phyloP scores from a whole-genome alignment of 2,888 invertebrate species.

The Stenodera caucasica region DNA sequence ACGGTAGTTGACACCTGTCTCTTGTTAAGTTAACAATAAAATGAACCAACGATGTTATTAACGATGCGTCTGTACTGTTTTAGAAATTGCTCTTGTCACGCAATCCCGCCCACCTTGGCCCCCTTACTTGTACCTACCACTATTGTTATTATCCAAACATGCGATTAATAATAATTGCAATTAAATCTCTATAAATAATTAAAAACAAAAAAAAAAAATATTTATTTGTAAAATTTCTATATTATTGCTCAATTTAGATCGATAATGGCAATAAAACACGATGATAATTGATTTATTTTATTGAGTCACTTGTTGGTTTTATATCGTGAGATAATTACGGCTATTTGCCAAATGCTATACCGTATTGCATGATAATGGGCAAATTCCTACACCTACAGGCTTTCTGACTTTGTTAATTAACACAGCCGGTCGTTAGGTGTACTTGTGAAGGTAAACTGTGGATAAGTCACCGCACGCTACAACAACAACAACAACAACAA shows the following conservation, averaged over 20 bases:
- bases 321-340: conserved; percentile 44
- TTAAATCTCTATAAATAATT: too few species aligned
- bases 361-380: conserved; percentile 42
- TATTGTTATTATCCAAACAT: not conserved
- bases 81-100: conserved; percentile 31
- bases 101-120: conserved; percentile 26
- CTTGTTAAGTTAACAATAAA: conserved; percentile 30
- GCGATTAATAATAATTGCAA: not conserved
- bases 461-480: conserved; percentile 23
- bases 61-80: conserved; percentile 29
- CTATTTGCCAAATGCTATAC: conserved; percentile 43
- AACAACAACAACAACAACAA: too few species aligned
- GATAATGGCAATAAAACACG: not conserved
- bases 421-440: conserved; percentile 37
- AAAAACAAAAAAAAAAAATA: too few species aligned
- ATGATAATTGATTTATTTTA: conserved; percentile 8
- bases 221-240: too few species aligned
- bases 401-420: conserved; percentile 39
- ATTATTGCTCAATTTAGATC: conserved; percentile 1
- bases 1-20: conserved; percentile 31
- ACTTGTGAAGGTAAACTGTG: conserved; percentile 30
- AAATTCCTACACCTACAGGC: conserved; percentile 42
- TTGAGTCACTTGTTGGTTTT: conserved; percentile 13
- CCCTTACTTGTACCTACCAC: not conserved
- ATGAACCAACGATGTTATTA: conserved; percentile 27